phyloP scores from a whole-genome alignment of 2,888 invertebrate species.

The Tetrapedia diversipes region DNA sequence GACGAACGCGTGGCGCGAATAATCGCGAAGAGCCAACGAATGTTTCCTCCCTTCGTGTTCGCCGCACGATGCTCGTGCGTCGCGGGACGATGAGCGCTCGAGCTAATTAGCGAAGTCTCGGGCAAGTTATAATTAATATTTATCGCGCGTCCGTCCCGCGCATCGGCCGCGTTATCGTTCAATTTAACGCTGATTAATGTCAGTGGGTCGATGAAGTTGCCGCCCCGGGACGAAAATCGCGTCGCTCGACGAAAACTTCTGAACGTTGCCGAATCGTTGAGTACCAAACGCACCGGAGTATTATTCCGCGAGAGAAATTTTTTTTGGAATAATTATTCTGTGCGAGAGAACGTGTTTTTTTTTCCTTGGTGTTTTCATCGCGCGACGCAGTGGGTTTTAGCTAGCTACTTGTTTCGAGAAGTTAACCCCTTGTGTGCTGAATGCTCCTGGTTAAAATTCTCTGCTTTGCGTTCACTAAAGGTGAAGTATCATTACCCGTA shows the following conservation, averaged over 20 bases:
- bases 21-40: conserved; percentile 10
- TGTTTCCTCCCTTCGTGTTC: conserved; percentile 14
- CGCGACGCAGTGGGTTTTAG: too few relatives aligned
- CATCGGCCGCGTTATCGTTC: conserved; percentile 40
- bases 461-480: too few relatives aligned
- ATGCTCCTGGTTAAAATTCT: too few relatives aligned
- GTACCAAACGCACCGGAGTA: conserved; percentile 8
- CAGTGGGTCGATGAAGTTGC: conserved; percentile 38
- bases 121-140: conserved; percentile 49
- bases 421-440: too few relatives aligned
- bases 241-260: conserved; percentile 36
- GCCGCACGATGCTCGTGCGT: conserved; percentile 4
- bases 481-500: too few relatives aligned
- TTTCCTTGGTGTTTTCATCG: too few relatives aligned
- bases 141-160: conserved; percentile 36
- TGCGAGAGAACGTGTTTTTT: too few relatives aligned
- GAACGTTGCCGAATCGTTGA: conserved; percentile 12
- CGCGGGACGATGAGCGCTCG: conserved; percentile 29
- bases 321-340: neutral
- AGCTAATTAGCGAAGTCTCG: conserved; percentile 44
- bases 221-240: conserved; percentile 31
- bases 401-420: too few relatives aligned
- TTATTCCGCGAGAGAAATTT: neutral
- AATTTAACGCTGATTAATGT: conserved; percentile 52
- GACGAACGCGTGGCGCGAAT: conserved; percentile 16